Evolutionary conservation across 2,113 vertebrate species (phyloP).

Genomic region (Carollia perspicillata): DNA sequence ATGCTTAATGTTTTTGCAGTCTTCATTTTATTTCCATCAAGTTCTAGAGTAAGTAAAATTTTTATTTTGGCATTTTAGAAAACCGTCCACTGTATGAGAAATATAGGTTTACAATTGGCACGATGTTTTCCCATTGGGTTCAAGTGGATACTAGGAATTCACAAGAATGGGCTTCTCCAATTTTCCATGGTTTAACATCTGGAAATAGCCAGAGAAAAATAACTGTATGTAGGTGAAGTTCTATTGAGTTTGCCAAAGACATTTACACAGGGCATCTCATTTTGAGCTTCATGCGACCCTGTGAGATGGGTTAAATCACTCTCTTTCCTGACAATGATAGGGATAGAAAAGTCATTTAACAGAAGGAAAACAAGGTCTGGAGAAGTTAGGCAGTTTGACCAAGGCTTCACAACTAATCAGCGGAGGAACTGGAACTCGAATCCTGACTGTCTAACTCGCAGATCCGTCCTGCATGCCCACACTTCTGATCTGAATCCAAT

Average conservation of each 20-base stretch:
- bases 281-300: neutral
- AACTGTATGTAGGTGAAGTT: neutral
- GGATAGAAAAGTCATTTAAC: neutral
- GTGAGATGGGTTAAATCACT: neutral
- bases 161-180: neutral
- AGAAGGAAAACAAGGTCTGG: neutral
- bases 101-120: neutral
- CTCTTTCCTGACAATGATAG: neutral
- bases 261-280: neutral
- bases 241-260: neutral
- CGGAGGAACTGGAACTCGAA: neutral
- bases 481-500: neutral
- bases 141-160: neutral
- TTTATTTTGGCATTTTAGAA: neutral
- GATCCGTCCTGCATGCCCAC: neutral
- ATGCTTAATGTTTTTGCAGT: neutral
- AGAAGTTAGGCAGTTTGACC: neutral
- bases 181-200: neutral
- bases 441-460: neutral
- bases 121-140: neutral
- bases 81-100: neutral
- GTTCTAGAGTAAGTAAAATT: neutral
- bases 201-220: neutral
- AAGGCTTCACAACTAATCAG: neutral
- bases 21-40: slow-evolving; percentile 42